These are phyloP conservation scores for Isoperla grammatica DNA, from an alignment of 2,888 invertebrate genomes.

Conservation along the genomic window DNA sequence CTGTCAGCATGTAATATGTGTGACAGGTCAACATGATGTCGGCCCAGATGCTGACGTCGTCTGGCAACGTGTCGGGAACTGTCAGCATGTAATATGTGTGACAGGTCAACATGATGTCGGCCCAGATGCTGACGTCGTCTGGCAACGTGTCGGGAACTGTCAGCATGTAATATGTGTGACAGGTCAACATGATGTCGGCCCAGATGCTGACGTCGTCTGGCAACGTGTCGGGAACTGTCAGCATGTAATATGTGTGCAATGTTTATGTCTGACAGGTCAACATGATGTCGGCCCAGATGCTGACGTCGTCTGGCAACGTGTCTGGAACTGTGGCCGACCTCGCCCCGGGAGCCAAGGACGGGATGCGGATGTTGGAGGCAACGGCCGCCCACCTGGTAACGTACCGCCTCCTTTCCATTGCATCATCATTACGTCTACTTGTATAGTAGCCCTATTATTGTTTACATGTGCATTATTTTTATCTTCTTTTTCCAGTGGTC, in stretches of 20 bases:
- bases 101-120: constrained; percentile 93
- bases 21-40: constrained; percentile 90
- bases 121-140: constrained; percentile 86
- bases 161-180: too few species aligned
- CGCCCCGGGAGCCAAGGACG: constrained; percentile 72
- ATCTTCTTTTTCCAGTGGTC: too few species aligned
- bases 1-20: too few species aligned
- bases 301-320: constrained; percentile 65
- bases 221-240: too few species aligned
- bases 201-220: too few species aligned
- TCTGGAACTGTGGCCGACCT: constrained; percentile 65
- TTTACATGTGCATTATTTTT: too few species aligned
- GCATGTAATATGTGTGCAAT: too few species aligned
- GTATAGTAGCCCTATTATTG: too few species aligned
- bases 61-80: constrained; percentile 58
- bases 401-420: too few species aligned
- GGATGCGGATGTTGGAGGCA: constrained; percentile 83
- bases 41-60: constrained; percentile 88
- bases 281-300: constrained; percentile 98
- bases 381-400: constrained; percentile 64
- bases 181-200: too few species aligned
- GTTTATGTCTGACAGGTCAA: constrained; percentile 52
- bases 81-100: too few species aligned
- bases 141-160: constrained; percentile 59
- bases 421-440: too few species aligned